Base-by-base conservation (phyloP, 2,888 invertebrate species). In the Monochamus alternatus region DNA sequence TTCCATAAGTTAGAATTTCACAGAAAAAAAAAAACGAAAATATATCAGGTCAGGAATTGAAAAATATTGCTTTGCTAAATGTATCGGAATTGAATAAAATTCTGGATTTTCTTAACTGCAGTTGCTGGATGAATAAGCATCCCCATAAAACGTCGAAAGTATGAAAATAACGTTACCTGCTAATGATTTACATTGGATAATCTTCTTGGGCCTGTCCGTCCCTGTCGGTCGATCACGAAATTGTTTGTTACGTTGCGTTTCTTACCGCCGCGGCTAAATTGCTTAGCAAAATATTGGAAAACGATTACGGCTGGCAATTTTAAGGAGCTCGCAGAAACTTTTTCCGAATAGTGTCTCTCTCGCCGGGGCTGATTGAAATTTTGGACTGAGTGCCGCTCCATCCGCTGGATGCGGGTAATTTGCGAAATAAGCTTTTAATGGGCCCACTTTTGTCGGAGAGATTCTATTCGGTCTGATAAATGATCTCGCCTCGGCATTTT, bases 221-320 rank as follows among this genome's bases (percentile, higher is more conserved):
- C 12, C 12, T 2, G 47, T 9, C 9, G 10, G 14, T 7, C n/a
- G 22, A 64, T 64, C 64, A 30, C 64, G 47, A 38, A 64, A 64
- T 47, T 47, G 64, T 47, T 68, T 59, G 68, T 44, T 43, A 43
- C 38, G 14, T 43, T 69, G 60, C 51, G 60, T 69, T 47, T 14
- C 51, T 60, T 47, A n/a, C 69, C 69, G 31, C 51, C 44, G 47
- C 31, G 14, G 9, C 32, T 22, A 71, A 71, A 71, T 71, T 63
- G 63, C 71, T 71, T 63, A 22, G 52, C 51, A 63, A 71, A 63
- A 60, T 71, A 71, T 71, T 63, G 71, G 71, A 71, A 71, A 71
- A 71, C 71, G 71, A 71, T 71, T 71, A 63, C 38, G 60, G 22
- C 47, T 14, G 52, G 63, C 59, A 71, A 63, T 71, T 71, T 71